Evolutionary conservation across 2,888 invertebrate species (phyloP).

Genomic region (Lasioglossum calceatum): DNA sequence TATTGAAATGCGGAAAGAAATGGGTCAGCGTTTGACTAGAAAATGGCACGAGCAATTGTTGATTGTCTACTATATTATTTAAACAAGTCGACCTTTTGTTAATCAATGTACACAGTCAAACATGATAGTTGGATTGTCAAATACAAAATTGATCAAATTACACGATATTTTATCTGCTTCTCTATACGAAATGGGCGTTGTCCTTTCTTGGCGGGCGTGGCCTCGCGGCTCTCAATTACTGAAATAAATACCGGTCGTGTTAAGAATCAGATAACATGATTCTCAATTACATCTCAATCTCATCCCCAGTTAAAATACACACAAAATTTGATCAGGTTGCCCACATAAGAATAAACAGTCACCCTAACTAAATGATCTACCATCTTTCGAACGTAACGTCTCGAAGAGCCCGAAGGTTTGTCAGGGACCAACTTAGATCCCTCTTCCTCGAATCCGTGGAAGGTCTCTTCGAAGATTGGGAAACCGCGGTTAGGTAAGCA

Average conservation of each 20-base stretch:
- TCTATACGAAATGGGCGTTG: background rate
- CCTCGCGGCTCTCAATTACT: background rate
- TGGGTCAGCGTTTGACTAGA: background rate
- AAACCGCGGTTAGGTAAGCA: constrained; percentile 15
- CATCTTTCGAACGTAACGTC: background rate
- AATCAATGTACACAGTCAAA: background rate
- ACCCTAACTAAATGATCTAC: background rate
- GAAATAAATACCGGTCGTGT: no score
- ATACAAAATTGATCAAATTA: background rate
- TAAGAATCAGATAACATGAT: background rate
- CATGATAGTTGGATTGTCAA: background rate
- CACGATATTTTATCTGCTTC: background rate
- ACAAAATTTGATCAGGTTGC: no score
- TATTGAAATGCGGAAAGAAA: background rate
- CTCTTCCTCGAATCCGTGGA: background rate
- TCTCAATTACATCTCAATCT: background rate
- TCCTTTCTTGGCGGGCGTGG: background rate
- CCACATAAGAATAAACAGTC: background rate
- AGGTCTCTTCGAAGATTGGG: background rate
- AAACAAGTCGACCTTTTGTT: background rate
- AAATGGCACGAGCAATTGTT: background rate
- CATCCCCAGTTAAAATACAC: background rate
- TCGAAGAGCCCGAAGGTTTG: background rate
- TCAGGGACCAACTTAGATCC: constrained; percentile 3
- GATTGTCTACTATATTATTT: background rate